A percentile compares a stretch with the other conserved stretches of the same genome.
Conservation (phyloP, 2,888 invertebrate species). For the Oligia fasciuncula region DNA sequence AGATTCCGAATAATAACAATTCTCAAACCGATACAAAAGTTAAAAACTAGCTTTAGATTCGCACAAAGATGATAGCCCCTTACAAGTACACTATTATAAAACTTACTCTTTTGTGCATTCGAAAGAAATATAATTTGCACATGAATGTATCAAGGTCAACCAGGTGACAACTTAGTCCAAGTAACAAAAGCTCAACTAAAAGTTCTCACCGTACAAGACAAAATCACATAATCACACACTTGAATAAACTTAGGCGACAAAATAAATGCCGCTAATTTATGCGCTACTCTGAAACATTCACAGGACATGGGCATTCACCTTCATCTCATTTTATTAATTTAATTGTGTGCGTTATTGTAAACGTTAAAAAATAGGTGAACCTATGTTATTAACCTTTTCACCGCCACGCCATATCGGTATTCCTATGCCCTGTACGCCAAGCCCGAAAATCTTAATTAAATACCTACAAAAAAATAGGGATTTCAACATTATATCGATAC, state of each 20-base stretch:
- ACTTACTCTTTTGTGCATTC: background rate
- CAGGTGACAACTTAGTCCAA: constrained; percentile 1
- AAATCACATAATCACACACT: background rate
- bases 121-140: constrained; percentile 1
- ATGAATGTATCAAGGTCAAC: constrained; percentile 18
- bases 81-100: background rate
- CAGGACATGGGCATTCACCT: background rate
- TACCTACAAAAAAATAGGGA: too few relatives aligned
- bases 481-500: too few relatives aligned
- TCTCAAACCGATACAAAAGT: background rate
- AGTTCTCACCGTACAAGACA: background rate
- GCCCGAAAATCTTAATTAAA: too few relatives aligned
- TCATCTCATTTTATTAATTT: background rate
- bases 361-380: background rate
- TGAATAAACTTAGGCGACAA: background rate
- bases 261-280: background rate
- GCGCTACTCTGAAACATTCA: background rate
- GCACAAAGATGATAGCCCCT: background rate
- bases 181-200: constrained; percentile 8
- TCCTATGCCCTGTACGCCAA: too few relatives aligned
- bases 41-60: background rate
- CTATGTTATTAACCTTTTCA: background rate
- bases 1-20: background rate
- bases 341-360: background rate
- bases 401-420: too few relatives aligned